Evolutionary conservation across 2,113 vertebrate genomes (phyloP), one percentile per base, ranked within the genome.

Genomic region (Mobula hypostoma): DNA sequence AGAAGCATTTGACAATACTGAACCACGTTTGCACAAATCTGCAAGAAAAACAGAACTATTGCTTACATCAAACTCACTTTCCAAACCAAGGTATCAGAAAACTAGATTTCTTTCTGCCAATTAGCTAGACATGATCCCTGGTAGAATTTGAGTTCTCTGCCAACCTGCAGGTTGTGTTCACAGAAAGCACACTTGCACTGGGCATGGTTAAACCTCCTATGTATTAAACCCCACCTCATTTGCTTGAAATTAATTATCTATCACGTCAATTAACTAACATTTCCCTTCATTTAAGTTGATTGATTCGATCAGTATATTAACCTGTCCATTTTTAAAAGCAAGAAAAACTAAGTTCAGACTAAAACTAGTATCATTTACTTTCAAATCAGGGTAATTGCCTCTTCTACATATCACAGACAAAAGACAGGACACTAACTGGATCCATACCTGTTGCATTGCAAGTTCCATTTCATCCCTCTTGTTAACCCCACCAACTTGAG

Each of bases 21-120:
- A 98, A 99, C 98, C 94, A 99, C 98, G 0, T 99, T 99, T 90
- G 98, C 98, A 96, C 98, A 99, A 92, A 99, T 98, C 98, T 99
- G 94, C 8, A 95, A 94, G 72, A 94, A 95, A 90, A 2, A 94
- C 6, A 85, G 56, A 63, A 94, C 78, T 58, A 66, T 56, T 77
- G 72, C 68, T 88, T 48, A 74, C 9, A 40, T 66, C 58, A 32
- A 70, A 72, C 0, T 48, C 19, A 29, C 17, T 32, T 40, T 32
- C 66, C 24, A 17, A 92, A 8, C 68, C 5, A 61, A 87, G 56
- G 29, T 12, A 87, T 7, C 7, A 66, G 85, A 66, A 66, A 90
- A 66, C 14, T 14, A 17, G 17, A 2, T 63, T 63, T 14, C 85
- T 17, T 15, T 66, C 15, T 32, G 29, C 29, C 85, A 4, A 66